phyloP scores from a whole-genome alignment of 2,113 vertebrate species.

The Nycticryphes semicollaris region DNA sequence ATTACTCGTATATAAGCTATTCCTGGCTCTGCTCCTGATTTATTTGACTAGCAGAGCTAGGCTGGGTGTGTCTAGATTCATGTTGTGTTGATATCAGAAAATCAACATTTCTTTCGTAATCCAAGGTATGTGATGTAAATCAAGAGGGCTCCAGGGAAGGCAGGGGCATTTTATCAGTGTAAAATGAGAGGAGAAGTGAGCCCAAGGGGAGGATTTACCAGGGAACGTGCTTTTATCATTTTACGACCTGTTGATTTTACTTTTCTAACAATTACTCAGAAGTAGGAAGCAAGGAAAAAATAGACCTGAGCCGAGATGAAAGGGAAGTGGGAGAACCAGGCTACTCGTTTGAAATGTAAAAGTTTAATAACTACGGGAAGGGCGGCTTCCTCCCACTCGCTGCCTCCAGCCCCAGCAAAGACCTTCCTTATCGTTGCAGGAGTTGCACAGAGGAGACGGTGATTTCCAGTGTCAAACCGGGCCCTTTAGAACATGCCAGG shows the following conservation, averaged over 20 bases:
- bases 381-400: background rate
- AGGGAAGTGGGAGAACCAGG: background rate
- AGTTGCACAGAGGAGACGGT: accelerated
- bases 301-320: background rate
- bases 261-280: constrained; percentile 32
- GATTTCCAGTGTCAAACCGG: background rate
- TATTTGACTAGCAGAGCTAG: background rate
- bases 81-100: constrained; percentile 34
- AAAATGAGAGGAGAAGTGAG: constrained; percentile 28
- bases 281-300: background rate
- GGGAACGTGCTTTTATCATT: constrained; percentile 45
- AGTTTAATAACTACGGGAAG: background rate
- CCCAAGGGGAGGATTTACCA: constrained; percentile 45
- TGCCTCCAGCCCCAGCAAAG: background rate
- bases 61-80: constrained; percentile 40
- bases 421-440: background rate
- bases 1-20: constrained; percentile 11
- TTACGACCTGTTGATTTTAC: constrained; percentile 52
- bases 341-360: background rate
- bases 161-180: constrained; percentile 16
- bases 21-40: constrained; percentile 43
- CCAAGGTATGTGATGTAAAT: constrained; percentile 37
- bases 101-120: constrained; percentile 20
- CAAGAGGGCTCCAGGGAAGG: constrained; percentile 40
- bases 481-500: background rate